These are phyloP conservation scores for Gallinago paraguaiae DNA, from an alignment of 2,113 vertebrate species.

Conservation along the genomic window DNA sequence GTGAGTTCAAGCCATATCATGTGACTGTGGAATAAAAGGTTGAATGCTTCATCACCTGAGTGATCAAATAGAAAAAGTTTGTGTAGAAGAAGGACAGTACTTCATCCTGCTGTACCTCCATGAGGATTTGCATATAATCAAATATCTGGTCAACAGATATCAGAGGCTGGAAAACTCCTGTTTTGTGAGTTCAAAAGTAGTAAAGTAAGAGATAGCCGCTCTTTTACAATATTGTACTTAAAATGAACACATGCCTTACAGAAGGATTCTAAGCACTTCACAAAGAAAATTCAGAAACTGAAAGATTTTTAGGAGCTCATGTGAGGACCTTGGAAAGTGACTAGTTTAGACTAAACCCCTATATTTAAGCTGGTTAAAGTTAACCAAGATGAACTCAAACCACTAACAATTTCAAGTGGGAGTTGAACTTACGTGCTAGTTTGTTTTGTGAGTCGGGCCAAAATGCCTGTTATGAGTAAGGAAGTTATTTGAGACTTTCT, in stretches of 20 bases:
- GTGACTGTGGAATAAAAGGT: not conserved
- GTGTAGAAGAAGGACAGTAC: not conserved
- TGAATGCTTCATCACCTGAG: not conserved
- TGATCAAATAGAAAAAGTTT: not conserved
- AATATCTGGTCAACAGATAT: not conserved
- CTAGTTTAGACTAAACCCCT: not conserved
- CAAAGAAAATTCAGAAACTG: not conserved
- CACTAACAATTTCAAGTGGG: not conserved
- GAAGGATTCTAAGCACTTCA: not conserved
- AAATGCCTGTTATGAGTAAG: conserved; percentile 32
- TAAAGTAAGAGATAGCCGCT: not conserved
- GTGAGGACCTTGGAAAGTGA: not conserved
- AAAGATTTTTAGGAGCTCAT: not conserved
- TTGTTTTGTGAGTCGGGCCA: conserved; percentile 13
- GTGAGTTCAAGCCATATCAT: not conserved
- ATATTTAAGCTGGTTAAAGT: not conserved
- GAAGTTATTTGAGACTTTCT: conserved; percentile 51
- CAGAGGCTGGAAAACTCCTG: not conserved
- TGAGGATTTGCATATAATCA: not conserved
- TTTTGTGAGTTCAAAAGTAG: not conserved
- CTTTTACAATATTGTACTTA: not conserved
- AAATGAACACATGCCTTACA: not conserved
- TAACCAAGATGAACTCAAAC: not conserved
- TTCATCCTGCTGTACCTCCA: not conserved
- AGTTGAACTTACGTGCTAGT: not conserved